These are phyloP conservation scores for Macrobrachium rosenbergii DNA, from an alignment of 1,140 invertebrate species.

Conservation along the genomic window DNA sequence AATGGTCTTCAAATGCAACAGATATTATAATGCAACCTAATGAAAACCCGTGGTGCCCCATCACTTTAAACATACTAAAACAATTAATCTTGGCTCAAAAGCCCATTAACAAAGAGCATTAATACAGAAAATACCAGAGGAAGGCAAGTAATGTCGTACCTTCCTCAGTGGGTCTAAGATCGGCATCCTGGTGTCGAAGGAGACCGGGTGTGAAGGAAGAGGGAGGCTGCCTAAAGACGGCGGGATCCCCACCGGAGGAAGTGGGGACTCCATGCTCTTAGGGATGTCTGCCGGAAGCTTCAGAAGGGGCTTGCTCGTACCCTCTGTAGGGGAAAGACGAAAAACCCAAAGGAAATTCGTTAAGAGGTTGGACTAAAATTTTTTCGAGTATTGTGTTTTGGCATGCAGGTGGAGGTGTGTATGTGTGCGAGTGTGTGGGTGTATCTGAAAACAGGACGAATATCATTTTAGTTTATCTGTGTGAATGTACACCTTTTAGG, in stretches of 20 bases:
- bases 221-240: slow-evolving; percentile 77
- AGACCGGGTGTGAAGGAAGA: slow-evolving; percentile 72
- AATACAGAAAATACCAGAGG: not conserved
- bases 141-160: slow-evolving; percentile 58
- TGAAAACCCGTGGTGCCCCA: not conserved
- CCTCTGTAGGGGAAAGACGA: slow-evolving; percentile 35
- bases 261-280: slow-evolving; percentile 64
- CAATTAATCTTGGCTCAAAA: too few relatives aligned
- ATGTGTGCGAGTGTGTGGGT: slow-evolving; percentile 27
- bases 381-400: slow-evolving; percentile 1
- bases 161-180: slow-evolving; percentile 72
- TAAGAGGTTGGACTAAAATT: not conserved
- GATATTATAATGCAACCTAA: too few relatives aligned
- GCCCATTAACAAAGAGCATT: not conserved
- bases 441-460: not conserved
- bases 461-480: not conserved
- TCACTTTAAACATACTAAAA: not conserved
- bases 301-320: slow-evolving; percentile 72
- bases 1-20: too few relatives aligned
- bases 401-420: slow-evolving; percentile 2
- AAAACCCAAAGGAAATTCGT: slow-evolving; percentile 11
- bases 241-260: slow-evolving; percentile 65
- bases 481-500: not conserved
- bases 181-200: slow-evolving; percentile 70
- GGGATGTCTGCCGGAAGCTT: slow-evolving; percentile 72